A percentile compares a stretch with the other conserved stretches of the same genome.
These are phyloP conservation scores for Parnassius smintheus DNA, from an alignment of 2,888 invertebrate genomes.

Conservation along the genomic window DNA sequence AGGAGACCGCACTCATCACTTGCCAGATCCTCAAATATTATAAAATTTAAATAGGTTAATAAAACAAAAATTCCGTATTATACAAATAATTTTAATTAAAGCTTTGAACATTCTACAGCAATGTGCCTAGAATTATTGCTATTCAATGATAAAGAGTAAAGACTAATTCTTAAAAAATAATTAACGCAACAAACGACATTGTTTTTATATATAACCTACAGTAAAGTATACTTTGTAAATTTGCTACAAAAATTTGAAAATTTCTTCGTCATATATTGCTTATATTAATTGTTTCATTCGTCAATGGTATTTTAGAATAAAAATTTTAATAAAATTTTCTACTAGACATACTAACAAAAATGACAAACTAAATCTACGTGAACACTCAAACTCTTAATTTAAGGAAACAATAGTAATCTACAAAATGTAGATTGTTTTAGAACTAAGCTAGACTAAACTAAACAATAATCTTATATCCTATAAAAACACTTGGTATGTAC, in stretches of 20 bases:
- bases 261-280: neutral
- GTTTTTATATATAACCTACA: slow-evolving; percentile 2
- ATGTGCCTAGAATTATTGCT: slow-evolving; percentile 14
- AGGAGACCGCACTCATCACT: too few species aligned
- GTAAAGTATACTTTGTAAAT: neutral
- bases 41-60: slow-evolving; percentile 1
- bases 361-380: neutral
- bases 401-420: slow-evolving; percentile 11
- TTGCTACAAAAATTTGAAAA: neutral
- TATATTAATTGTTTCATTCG: neutral
- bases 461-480: neutral
- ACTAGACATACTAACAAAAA: too few species aligned
- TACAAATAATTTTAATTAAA: slow-evolving; percentile 25
- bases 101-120: slow-evolving; percentile 22
- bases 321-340: too few species aligned
- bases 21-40: too few species aligned
- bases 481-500: slow-evolving; percentile 1
- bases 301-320: neutral
- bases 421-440: slow-evolving; percentile 17
- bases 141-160: slow-evolving; percentile 6
- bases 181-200: neutral
- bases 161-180: slow-evolving; percentile 10
- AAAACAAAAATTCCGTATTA: slow-evolving; percentile 5
- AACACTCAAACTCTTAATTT: neutral
- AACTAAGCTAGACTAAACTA: neutral